Conservation (phyloP, 2,113 vertebrate species). For the Craseonycteris thonglongyai region DNA sequence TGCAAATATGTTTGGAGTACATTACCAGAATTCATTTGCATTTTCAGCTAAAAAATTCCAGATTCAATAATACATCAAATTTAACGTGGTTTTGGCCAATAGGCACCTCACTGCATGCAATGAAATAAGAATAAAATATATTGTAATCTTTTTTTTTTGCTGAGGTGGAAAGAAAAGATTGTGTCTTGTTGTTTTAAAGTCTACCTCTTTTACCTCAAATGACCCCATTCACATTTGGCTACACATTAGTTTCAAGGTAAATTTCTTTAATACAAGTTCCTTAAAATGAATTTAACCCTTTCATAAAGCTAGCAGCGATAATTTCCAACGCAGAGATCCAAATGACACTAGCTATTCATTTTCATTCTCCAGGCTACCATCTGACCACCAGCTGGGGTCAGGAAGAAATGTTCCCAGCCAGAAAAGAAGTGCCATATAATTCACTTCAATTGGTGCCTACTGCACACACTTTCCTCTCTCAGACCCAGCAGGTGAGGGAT, state of each 20-base stretch:
- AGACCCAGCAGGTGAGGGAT: background rate
- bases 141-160: background rate
- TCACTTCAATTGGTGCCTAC: background rate
- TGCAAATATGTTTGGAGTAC: background rate
- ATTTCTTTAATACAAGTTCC: background rate
- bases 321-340: background rate
- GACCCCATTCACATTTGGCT: background rate
- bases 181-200: background rate
- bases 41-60: slow-evolving; percentile 6
- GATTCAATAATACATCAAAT: background rate
- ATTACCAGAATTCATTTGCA: slow-evolving; percentile 13
- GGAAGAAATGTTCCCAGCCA: background rate
- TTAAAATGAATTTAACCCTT: background rate
- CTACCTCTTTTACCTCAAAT: background rate
- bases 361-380: background rate
- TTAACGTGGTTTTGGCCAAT: background rate
- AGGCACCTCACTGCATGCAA: background rate
- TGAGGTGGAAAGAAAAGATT: background rate
- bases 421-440: background rate
- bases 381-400: slow-evolving; percentile 4
- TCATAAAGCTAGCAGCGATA: background rate
- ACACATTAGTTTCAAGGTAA: background rate
- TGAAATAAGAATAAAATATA: background rate
- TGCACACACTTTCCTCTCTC: background rate
- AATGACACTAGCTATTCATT: background rate